phyloP scores from a whole-genome alignment of 2,113 vertebrate genomes.

The Platycercus adscitus region DNA sequence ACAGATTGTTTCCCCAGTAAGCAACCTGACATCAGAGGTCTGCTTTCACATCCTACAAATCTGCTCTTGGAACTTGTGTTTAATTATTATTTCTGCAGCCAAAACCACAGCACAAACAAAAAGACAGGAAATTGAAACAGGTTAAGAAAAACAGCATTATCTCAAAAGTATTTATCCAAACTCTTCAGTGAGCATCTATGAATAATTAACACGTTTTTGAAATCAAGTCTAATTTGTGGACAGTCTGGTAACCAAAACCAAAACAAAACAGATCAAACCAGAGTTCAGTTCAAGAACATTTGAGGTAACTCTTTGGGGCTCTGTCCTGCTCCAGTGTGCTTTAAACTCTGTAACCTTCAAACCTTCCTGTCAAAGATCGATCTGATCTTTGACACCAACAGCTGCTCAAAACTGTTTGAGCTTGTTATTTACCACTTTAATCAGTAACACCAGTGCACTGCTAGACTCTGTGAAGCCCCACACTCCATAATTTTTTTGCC shows the following conservation, averaged over 20 bases:
- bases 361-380: neutral
- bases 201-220: neutral
- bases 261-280: neutral
- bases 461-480: neutral
- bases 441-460: neutral
- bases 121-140: neutral
- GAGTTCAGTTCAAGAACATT: neutral
- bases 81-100: neutral
- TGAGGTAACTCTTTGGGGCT: neutral
- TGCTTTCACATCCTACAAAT: neutral
- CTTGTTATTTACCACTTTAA: constrained; percentile 16
- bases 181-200: neutral
- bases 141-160: neutral
- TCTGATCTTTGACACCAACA: constrained; percentile 30
- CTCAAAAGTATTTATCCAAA: neutral
- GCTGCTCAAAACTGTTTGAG: neutral
- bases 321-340: neutral
- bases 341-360: neutral
- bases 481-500: neutral
- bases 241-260: neutral
- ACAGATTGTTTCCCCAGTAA: neutral
- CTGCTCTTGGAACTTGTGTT: neutral
- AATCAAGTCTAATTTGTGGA: neutral
- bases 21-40: neutral
- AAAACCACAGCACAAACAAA: neutral